Percentiles rank a stretch among this genome's conserved stretches.
Conservation (phyloP, 1,140 invertebrate species). For the Zaprionus ghesquierei region DNA sequence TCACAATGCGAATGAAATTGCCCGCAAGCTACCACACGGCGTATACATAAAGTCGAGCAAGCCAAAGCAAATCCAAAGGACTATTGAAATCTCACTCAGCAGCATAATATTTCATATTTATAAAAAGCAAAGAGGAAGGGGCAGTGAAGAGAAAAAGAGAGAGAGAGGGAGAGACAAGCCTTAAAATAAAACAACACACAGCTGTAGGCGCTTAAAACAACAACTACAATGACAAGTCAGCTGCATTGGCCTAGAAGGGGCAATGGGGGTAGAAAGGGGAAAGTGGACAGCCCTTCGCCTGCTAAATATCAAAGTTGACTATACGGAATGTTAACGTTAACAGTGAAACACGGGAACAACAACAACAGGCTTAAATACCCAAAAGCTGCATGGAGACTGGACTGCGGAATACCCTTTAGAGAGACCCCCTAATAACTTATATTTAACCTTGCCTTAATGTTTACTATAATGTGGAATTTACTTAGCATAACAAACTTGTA, state of each 20-base stretch:
- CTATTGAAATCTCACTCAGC: conserved; percentile 43
- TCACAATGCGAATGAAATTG: conserved; percentile 25
- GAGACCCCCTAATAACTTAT: no score
- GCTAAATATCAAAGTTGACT: conserved; percentile 39
- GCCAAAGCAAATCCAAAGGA: conserved; percentile 13
- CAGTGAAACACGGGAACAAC: conserved; percentile 40
- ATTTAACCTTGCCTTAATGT: no score
- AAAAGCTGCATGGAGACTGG: neutral
- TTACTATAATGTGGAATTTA: no score
- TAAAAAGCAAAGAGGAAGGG: neutral
- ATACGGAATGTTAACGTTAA: conserved; percentile 68
- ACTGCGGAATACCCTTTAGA: neutral
- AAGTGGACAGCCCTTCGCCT: neutral
- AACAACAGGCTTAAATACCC: neutral
- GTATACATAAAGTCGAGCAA: conserved; percentile 25
- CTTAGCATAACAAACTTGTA: no score
- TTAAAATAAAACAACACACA: neutral
- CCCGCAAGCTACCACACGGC: conserved; percentile 23
- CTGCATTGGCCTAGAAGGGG: neutral
- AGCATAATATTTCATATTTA: conserved; percentile 38
- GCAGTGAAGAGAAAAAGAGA: neutral
- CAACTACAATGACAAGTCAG: conserved; percentile 47
- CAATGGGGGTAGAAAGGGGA: neutral
- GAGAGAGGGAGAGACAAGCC: neutral
- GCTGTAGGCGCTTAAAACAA: neutral